These are phyloP conservation scores for Galaxias olidus DNA, from an alignment of 2,797 vertebrate genomes.

Conservation along the genomic window DNA sequence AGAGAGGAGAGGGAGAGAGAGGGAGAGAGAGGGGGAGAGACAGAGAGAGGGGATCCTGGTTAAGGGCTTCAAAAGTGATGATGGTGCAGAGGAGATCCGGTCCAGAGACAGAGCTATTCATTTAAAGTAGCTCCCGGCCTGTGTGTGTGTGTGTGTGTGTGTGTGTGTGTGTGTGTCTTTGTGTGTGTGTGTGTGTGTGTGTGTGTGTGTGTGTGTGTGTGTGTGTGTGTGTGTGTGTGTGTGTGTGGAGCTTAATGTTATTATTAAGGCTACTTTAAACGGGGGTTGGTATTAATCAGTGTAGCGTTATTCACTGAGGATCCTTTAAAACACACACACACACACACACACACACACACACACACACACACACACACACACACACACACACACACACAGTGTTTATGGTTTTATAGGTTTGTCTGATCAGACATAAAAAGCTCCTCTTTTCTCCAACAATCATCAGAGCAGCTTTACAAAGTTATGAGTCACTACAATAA, in stretches of 20 bases:
- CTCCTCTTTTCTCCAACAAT: neutral
- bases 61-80: slow-evolving; percentile 83
- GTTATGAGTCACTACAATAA: too few relatives aligned
- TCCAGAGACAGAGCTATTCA: slow-evolving; percentile 80
- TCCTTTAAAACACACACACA: slow-evolving; percentile 1
- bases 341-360: slow-evolving; percentile 8
- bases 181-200: slow-evolving; percentile 2
- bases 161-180: slow-evolving; percentile 1
- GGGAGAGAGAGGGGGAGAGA: slow-evolving; percentile 47
- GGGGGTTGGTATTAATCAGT: slow-evolving; percentile 76
- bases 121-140: slow-evolving; percentile 88
- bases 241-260: slow-evolving; percentile 68
- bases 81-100: slow-evolving; percentile 81
- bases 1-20: neutral
- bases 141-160: slow-evolving; percentile 50
- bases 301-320: slow-evolving; percentile 33
- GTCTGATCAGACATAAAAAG: neutral
- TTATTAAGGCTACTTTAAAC: slow-evolving; percentile 81
- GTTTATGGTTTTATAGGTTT: slow-evolving; percentile 2
- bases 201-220: slow-evolving; percentile 28
- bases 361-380: slow-evolving; percentile 4
- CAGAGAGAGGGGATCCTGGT: slow-evolving; percentile 69
- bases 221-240: neutral
- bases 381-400: neutral
- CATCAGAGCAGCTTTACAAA: neutral